phyloP scores from a whole-genome alignment of 1,140 invertebrate species.

The Zaprionus gabonicus region DNA sequence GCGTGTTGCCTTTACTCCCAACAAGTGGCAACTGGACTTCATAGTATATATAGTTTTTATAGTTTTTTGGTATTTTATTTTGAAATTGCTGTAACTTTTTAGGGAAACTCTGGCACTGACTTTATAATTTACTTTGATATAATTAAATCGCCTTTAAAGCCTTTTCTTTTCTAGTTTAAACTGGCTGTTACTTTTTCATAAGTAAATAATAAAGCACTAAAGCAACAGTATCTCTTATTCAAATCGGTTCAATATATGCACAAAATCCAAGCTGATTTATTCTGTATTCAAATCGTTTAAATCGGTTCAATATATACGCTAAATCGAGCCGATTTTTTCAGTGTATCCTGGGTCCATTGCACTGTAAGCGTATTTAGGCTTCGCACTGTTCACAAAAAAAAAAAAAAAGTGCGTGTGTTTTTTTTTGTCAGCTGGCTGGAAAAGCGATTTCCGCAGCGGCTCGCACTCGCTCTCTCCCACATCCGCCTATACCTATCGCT shows the following conservation, averaged over 20 bases:
- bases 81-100: not conserved
- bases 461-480: not conserved
- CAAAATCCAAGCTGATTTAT: not conserved
- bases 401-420: not conserved
- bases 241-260: too few relatives aligned
- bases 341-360: not conserved
- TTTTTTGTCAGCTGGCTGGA: conserved; percentile 8
- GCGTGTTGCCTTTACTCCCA: not conserved
- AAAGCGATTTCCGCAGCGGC: conserved; percentile 43
- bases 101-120: too few relatives aligned
- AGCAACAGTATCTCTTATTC: too few relatives aligned
- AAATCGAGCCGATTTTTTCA: not conserved
- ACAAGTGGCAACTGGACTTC: too few relatives aligned
- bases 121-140: too few relatives aligned
- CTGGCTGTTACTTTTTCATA: too few relatives aligned
- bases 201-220: too few relatives aligned
- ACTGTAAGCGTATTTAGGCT: conserved; percentile 27
- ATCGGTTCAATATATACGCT: too few relatives aligned
- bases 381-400: not conserved
- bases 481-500: not conserved
- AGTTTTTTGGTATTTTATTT: not conserved
- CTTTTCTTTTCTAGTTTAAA: too few relatives aligned
- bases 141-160: too few relatives aligned
- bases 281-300: not conserved
- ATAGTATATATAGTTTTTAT: too few relatives aligned